phyloP scores from a whole-genome alignment of 2,113 vertebrate species.

The Menura novaehollandiae region DNA sequence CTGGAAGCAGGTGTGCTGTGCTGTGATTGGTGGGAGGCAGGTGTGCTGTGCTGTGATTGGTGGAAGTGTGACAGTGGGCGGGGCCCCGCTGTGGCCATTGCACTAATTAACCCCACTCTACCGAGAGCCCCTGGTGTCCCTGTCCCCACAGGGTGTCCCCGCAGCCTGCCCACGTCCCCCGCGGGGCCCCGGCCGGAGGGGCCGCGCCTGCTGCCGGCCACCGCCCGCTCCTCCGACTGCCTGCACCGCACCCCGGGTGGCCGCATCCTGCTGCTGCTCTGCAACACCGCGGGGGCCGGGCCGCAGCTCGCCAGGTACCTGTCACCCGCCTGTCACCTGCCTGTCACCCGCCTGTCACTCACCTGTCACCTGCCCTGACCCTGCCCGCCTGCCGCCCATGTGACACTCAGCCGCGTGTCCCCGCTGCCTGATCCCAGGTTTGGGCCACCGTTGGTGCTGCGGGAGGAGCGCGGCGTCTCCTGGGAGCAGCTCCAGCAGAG shows the following conservation, averaged over 20 bases:
- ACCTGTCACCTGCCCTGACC: background rate
- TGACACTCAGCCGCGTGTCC: accelerated
- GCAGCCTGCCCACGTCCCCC: slow-evolving; percentile 80
- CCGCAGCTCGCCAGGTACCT: slow-evolving; percentile 81
- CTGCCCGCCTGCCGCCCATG: accelerated
- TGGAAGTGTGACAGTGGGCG: background rate
- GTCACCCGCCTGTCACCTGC: background rate
- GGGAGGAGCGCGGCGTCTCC: slow-evolving; percentile 82
- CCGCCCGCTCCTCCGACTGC: slow-evolving; percentile 78
- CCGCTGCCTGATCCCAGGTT: slow-evolving; percentile 73
- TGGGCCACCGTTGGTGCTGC: slow-evolving; percentile 84
- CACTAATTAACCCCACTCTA: background rate
- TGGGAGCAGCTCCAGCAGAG: slow-evolving; percentile 89
- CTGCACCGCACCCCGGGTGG: slow-evolving; percentile 65
- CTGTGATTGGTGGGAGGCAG: background rate
- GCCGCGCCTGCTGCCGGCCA: slow-evolving; percentile 61
- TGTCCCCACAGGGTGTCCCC: slow-evolving; percentile 68
- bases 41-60: background rate
- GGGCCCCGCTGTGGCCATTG: background rate
- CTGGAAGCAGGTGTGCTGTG: too few relatives aligned
- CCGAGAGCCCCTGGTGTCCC: accelerated
- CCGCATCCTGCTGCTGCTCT: slow-evolving; percentile 86
- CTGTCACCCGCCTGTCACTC: background rate
- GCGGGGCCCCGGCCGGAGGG: slow-evolving; percentile 68
- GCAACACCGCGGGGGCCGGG: slow-evolving; percentile 79